Evolutionary conservation across 2,113 vertebrate genomes (phyloP), one percentile per base, ranked within the genome.

Genomic region (Cyprinodon tularosa): DNA sequence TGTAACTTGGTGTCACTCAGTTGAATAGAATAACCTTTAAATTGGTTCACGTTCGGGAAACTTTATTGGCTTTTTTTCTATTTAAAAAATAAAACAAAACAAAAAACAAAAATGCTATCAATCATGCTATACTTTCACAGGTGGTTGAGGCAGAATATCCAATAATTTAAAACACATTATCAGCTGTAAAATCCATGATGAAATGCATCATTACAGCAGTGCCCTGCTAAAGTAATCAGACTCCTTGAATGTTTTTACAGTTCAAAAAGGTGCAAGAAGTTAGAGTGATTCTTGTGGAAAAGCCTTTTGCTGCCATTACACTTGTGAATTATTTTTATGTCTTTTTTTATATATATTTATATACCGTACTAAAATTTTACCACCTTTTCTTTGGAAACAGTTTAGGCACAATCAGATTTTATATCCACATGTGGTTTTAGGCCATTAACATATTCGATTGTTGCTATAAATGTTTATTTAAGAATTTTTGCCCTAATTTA

Each of bases 41-140:
- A 85, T 86, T 89, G 77, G 81, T 72, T 89, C 90, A 88, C 86
- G 73, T 86, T 81, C 20, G 68, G 66, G 70, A 66, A 83, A 68
- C 88, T 89, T 90, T 85, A 62, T 86, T 78, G 73, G 53, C 75
- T 20, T 57, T 57, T 82, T 76, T 80, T 75, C 76, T 29, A 29
- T 29, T 29, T 29, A 29, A 29, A 29, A 29, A 29, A 29, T n/a
- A n/a, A 29, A 29, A 29, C 29, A 29, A 29, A 29, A n/a, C n/a
- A n/a, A 29, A 29, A 29, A 29, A 64, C 80, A 77, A 90, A 91
- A 90, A 89, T 83, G 88, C 81, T 65, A 87, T 91, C 84, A 74
- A 78, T 86, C 91, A 95, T 94, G 76, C 89, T 93, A 94, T 95
- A 71, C 96, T 96, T 95, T 95, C 96, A 84, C 89, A 88, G 82